Base-by-base conservation (phyloP, 1,140 invertebrate species). In the Drosophila saltans region DNA sequence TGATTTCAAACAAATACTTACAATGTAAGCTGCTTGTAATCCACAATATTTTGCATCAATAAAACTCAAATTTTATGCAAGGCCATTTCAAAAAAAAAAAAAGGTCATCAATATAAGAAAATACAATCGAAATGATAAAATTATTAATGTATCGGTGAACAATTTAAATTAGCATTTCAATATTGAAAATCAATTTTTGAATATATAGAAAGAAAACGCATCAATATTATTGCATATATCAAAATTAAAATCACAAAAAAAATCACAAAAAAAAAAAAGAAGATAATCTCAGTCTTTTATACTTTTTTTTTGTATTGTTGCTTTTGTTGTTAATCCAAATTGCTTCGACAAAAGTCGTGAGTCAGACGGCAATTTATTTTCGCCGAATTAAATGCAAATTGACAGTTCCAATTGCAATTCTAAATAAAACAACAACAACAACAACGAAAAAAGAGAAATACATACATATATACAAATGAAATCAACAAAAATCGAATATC, bases 331-430 rank as follows among this genome's bases (percentile, higher is more conserved):
- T 69, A 81, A 75, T 69, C 71, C 75, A 82, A 88, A 81, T 81
- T 81, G 75, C 63, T 48, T 36, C 28, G 58, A 56, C 70, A 67
- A 69, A 74, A 80, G 63, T 86, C 83, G 83, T 86, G 80, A 86
- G 83, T 86, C 84, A 86, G 84, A 78, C 77, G 68, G 73, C 84
- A 86, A 89, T 86, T 86, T 86, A 89, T 83, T 86, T 89, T 80
- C 80, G 84, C 83, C 83, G 83, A 86, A 86, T 86, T 86, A 88
- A 86, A 86, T 86, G 83, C 83, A 86, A 86, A 86, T 88, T 86
- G 83, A 86, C 83, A 86, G 83, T 83, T 86, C 83, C 80, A 88
- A 86, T 86, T 86, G 84, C 83, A 86, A 79, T 86, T 80, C 79
- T 74, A 78, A 81, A 79, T 36, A 36, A 36, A 30, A 30, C 28